Base-by-base conservation (phyloP, 2,888 invertebrate genomes). In the Pristionchus japonicus region DNA sequence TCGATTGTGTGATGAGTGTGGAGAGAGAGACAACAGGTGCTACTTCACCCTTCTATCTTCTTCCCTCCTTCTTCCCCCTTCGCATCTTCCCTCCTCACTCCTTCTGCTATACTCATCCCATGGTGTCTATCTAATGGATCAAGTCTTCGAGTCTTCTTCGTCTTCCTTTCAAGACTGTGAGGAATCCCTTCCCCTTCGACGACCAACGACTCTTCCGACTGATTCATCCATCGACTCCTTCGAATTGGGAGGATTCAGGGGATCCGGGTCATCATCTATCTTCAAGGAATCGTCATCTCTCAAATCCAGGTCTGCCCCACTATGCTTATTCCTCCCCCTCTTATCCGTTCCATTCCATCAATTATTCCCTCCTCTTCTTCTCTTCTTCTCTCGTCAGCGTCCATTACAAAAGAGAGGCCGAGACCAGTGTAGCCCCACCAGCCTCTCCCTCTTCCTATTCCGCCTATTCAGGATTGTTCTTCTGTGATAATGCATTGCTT, bases 21-120 rank as follows among this genome's bases (percentile, higher is more conserved):
- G 85, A 85, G 85, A 52, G 52, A 34, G 49, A 86, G 86, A 34
- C 70, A 43, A 86, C 86, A 86, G 86, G 86, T 87, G 77, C 86
- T 87, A 43, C 80, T 77, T 80, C 87, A 47, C 57, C 70, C 43
- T 86, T 64, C 43, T 31, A 37, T 47, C 77, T 49, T 77, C 77
- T 57, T 43, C 57, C 34, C 61, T 43, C 64, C 86, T 27, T n/a
- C 57, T n/a, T 23, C n/a, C 57, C 6, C 43, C n/a, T n/a, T n/a
- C n/a, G n/a, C n/a, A n/a, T n/a, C n/a, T 27, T 27, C 47, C 27
- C 40, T 47, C 70, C 86, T 47, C 49, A 34, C 47, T 67, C 37
- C 86, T 43, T 43, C 57, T 40, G 31, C 77, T 61, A 77, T 61
- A 52, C 87, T 87, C 49, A 49, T 70, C 77, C 27, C 37, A 37